Base-by-base conservation (phyloP, 2,797 vertebrate species). In the Macropodus opercularis region DNA sequence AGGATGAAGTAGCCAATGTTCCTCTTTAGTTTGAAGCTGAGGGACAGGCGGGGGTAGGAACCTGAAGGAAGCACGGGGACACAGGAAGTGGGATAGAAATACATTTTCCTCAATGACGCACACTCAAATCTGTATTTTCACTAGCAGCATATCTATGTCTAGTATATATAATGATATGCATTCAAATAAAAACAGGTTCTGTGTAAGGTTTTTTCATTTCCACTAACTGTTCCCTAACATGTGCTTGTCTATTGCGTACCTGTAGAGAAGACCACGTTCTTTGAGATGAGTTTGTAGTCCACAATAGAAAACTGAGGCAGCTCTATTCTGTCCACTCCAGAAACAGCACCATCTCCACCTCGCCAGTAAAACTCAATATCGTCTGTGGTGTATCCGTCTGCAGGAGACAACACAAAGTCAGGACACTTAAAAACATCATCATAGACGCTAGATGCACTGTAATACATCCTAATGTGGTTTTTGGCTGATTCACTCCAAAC, bases 1-100 rank as follows among this genome's bases (percentile, higher is more conserved):
- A 99, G 91, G 91, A 99, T 99, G 92, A 99, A 99, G 92, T 99
- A 99, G 68, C 97, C 97, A 83, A 99, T 99, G 92, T 99, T 99
- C 89, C 97, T 96, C 93, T 98, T 99, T 84, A 99, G 94, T 88
- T 98, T 98, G 93, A 99, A 99, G 91, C 97, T 98, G 84, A 99
- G 95, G 70, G 97, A 99, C 83, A 99, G 92, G 77, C 97, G 96
- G 70, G 97, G 97, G 86, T 98, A 99, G 74, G 96, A 95, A 90
- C 97, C 97, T 99, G 91, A 81, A 82, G 64, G 66, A 83, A 61
- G 55, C 52, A 69, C 58, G 80, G 24, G 40, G 41, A 74, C 47
- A 76, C 31, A 77, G 46, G 48, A 68, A 75, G 78, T 26, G 41
- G 63, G 54, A 75, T 68, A 47, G 65, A 82, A 86, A 84, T 77